Base-by-base conservation (phyloP, 2,888 invertebrate genomes). In the Rhingia rostrata region DNA sequence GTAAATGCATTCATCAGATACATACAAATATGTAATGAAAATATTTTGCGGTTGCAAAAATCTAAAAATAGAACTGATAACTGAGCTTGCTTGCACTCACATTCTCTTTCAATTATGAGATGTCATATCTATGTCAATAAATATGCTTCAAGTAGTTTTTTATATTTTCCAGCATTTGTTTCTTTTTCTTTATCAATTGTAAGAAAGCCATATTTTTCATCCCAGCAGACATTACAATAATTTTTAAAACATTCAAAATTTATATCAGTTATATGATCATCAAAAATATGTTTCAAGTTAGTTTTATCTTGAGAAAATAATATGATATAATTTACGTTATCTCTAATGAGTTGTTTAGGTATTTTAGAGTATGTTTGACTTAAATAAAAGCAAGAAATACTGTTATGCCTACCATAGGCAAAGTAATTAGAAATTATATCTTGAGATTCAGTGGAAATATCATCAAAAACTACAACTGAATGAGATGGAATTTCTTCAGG, bases 241-340 rank as follows among this genome's bases (percentile, higher is more conserved):
- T 43, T 60, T 60, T 60, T 43, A 60, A 43, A 30, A 41, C 41
- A 60, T n/a, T 43, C 30, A 22, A 60, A 60, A 60, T 60, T 12
- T 43, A 60, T 43, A 30, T 60, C 58, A 60, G 45, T 60, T 45
- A 60, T 60, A 45, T 60, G 45, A 60, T 60, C 45, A 60, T 60
- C 60, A 45, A 60, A 60, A 60, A 60, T 60, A 33, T 60, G 60
- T 60, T 60, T 60, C 60, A 60, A 60, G 37, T 43, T 60, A 45
- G 60, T 60, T 60, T 45, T 45, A 12, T 60, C 43, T 60, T 63
- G 35, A 6, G 49, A 39, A 30, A 64, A 64, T 49, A 64, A 64
- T 39, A 39, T 64, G 32, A 64, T 64, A 64, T 64, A 64, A 64
- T 66, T 66, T 33, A 66, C 53, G 35, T 66, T 66, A 66, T 66